Evolutionary conservation across 2,113 vertebrate species (phyloP).

Genomic region (Bombycilla garrulus): DNA sequence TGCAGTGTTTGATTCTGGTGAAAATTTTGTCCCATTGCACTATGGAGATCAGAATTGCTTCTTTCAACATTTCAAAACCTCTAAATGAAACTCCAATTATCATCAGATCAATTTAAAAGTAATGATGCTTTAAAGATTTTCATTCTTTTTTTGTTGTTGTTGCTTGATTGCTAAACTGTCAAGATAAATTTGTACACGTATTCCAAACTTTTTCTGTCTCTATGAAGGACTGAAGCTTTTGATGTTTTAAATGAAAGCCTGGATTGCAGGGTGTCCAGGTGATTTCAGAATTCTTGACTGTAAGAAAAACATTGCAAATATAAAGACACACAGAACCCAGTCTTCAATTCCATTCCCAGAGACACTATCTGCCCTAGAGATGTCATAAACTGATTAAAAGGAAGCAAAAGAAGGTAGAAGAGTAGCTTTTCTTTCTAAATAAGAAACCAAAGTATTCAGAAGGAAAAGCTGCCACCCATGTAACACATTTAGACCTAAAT

Average conservation of each 20-base stretch:
- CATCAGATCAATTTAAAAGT: slow-evolving; percentile 2
- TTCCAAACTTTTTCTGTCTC: not conserved
- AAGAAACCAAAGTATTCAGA: not conserved
- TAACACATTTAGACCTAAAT: not conserved
- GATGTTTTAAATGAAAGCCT: not conserved
- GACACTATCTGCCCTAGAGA: not conserved
- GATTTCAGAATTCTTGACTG: not conserved
- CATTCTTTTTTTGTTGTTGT: not conserved
- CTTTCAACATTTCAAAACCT: slow-evolving; percentile 11
- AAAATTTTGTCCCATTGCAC: not conserved
- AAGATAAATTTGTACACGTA: not conserved
- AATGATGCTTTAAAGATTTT: not conserved
- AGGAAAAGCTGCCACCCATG: rapidly evolving
- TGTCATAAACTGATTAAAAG: not conserved
- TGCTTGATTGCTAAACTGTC: not conserved
- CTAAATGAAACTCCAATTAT: slow-evolving; percentile 15
- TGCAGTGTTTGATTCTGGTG: not conserved
- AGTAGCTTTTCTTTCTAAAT: not conserved
- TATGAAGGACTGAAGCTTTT: not conserved
- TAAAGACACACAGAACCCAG: not conserved
- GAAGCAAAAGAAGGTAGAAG: not conserved
- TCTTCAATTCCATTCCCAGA: not conserved
- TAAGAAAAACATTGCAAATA: not conserved
- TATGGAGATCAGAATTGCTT: not conserved
- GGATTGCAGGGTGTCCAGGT: not conserved